Evolutionary conservation across 2,888 invertebrate species (phyloP).

Genomic region (Morpho achilles): DNA sequence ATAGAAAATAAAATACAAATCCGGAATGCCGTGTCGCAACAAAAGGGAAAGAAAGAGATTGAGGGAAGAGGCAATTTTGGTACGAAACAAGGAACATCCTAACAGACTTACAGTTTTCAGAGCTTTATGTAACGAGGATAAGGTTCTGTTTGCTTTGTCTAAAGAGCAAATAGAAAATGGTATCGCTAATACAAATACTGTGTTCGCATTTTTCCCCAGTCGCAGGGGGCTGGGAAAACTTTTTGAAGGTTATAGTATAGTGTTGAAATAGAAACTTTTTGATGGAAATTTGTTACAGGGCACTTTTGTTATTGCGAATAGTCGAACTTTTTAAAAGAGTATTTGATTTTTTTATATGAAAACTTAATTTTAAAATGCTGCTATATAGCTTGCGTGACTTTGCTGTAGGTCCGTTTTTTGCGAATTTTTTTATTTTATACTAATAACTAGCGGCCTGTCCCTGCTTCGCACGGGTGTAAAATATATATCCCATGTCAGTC

Average conservation of each 20-base stretch:
- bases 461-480: too few relatives aligned
- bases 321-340: too few relatives aligned
- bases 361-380: too few relatives aligned
- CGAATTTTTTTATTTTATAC: too few relatives aligned
- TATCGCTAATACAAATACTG: constrained; percentile 44
- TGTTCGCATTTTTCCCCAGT: constrained; percentile 45
- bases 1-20: constrained; percentile 50
- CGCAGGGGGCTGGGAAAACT: constrained; percentile 39
- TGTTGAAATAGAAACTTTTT: constrained; percentile 33
- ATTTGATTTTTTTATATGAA: too few relatives aligned
- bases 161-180: constrained; percentile 28
- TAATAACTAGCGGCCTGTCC: too few relatives aligned
- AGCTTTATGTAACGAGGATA: constrained; percentile 30
- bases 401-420: too few relatives aligned
- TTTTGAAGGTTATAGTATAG: constrained; percentile 46
- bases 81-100: constrained; percentile 45
- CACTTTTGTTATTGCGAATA: constrained; percentile 22
- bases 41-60: constrained; percentile 52
- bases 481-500: too few relatives aligned
- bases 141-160: constrained; percentile 25
- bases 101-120: constrained; percentile 26
- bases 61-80: constrained; percentile 66
- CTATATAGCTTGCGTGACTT: too few relatives aligned
- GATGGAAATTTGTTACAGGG: constrained; percentile 34
- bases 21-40: constrained; percentile 48